A percentile compares a stretch with the other conserved stretches of the same genome.
Evolutionary conservation across 2,797 vertebrate genomes (phyloP).

Genomic region (Aphelocoma californica): DNA sequence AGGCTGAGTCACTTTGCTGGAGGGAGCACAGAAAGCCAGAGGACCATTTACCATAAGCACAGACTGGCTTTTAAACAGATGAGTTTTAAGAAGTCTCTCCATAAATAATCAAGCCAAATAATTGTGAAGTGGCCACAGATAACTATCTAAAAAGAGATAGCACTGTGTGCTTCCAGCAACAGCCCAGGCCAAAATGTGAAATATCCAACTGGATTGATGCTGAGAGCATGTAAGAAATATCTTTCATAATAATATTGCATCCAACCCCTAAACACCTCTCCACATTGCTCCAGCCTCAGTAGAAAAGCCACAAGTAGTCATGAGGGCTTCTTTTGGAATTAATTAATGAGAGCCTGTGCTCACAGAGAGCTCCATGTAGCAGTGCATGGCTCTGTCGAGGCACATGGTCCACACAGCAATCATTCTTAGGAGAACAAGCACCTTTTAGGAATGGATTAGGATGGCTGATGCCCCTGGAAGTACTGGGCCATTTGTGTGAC

Average conservation of each 20-base stretch:
- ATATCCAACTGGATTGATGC: neutral
- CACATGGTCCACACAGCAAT: neutral
- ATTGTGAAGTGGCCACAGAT: neutral
- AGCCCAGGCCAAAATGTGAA: neutral
- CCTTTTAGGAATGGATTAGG: neutral
- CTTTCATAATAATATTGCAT: neutral
- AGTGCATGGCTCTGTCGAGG: rapidly evolving
- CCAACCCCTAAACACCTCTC: neutral
- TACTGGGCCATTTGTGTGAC: neutral
- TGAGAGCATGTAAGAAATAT: neutral
- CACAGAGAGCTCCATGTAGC: neutral
- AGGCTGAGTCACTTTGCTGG: slow-evolving; percentile 23
- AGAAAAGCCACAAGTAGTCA: neutral
- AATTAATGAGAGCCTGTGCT: neutral
- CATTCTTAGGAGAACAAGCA: neutral
- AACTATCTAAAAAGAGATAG: neutral
- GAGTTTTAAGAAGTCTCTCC: neutral
- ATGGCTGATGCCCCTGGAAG: neutral
- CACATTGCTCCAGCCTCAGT: neutral
- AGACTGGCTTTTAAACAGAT: neutral
- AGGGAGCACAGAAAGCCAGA: slow-evolving; percentile 38
- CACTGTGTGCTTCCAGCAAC: neutral
- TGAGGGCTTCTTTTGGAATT: neutral
- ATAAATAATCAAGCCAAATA: slow-evolving; percentile 3
- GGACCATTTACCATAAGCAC: neutral